Evolutionary conservation across 1,140 invertebrate species (phyloP), one percentile per base, ranked within the genome.

Genomic region (Hydropsyche tenuis): DNA sequence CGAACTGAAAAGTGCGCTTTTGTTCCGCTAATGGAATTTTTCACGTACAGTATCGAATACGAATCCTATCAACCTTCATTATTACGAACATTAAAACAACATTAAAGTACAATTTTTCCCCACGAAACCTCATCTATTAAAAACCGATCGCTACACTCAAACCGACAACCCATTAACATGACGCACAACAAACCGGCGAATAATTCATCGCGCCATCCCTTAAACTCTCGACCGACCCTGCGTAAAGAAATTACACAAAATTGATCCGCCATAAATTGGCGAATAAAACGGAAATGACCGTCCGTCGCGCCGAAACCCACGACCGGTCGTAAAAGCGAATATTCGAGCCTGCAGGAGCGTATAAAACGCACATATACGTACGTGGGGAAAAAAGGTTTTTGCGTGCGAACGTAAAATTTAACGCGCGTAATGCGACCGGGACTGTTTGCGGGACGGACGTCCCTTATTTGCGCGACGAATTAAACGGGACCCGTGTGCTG

Each of bases 281-380:
- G 56, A 60, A 60, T 60, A 60, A 60, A 60, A 60, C 56, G 56
- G 23, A 60, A 60, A 60, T 60, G 56, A 60, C 56, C 56, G 56
- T 20, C 23, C 56, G 56, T 60, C 56, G 22, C 22, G 22, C 9
- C 5, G 56, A 14, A 12, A 12, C 5, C 5, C 37, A 6, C 37
- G 12, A 48, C 11, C 45, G 12, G 3, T 48, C 45, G 45, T n/a
- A 48, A 37, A 37, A 3, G 30, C n/a, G 30, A 37, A 37, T 37
- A 37, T 37, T 37, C 30, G 30, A 37, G 9, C 30, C 30, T 37
- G 30, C 9, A n/a, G 30, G 3, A 37, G 3, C 9, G 30, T 37
- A 37, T n/a, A n/a, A n/a, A n/a, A n/a, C n/a, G n/a, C n/a, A n/a
- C n/a, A n/a, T n/a, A 37, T 37, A 37, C 3, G 30, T 3, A 9